Evolutionary conservation across 2,797 vertebrate genomes (phyloP).

Genomic region (Linurgus olivaceus): DNA sequence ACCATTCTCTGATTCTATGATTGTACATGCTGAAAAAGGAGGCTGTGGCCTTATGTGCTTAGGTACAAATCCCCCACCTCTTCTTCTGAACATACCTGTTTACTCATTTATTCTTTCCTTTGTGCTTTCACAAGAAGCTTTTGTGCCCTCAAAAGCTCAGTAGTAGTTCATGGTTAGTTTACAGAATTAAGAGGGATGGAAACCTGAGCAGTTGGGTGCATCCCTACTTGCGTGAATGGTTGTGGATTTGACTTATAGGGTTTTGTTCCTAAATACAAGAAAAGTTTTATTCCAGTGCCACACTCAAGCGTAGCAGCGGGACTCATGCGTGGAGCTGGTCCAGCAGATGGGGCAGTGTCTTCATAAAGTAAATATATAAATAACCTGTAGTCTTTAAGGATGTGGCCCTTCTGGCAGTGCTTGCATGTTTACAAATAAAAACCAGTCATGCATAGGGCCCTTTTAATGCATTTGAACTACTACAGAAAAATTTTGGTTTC

Average conservation of each 20-base stretch:
- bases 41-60: neutral
- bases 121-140: neutral
- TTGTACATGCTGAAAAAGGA: neutral
- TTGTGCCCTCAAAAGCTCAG: neutral
- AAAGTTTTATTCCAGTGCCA: neutral
- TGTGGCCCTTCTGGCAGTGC: neutral
- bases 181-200: neutral
- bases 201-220: neutral
- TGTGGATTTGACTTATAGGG: fast-evolving
- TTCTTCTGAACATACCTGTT: neutral
- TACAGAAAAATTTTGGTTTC: neutral
- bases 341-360: neutral
- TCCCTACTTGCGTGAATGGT: neutral
- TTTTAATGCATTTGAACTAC: neutral
- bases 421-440: neutral
- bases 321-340: fast-evolving
- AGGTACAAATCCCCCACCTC: neutral
- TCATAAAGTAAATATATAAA: neutral
- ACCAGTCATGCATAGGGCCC: neutral
- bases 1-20: neutral
- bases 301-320: fast-evolving
- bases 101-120: neutral
- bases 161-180: neutral
- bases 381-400: neutral
- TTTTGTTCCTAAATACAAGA: neutral